Evolutionary conservation across 1,140 invertebrate genomes (phyloP).

Genomic region (Diorhabda carinulata): DNA sequence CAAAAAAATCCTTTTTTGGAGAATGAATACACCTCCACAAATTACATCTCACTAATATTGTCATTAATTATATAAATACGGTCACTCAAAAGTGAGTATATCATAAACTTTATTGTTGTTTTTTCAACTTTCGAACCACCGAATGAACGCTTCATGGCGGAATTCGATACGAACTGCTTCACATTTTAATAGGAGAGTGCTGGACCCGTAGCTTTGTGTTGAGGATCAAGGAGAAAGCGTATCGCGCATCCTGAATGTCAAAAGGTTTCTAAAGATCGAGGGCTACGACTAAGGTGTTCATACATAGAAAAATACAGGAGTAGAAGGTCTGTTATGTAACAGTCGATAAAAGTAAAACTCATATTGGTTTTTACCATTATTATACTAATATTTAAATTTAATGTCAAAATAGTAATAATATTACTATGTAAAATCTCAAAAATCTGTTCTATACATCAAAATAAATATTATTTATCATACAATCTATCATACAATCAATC

Average conservation of each 20-base stretch:
- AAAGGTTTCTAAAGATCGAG: neutral
- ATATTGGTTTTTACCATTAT: too few relatives aligned
- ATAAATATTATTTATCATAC: too few relatives aligned
- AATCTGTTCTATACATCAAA: too few relatives aligned
- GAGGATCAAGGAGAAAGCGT: neutral
- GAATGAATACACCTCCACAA: neutral
- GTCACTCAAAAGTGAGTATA: neutral
- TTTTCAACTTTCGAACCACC: neutral
- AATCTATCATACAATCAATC: too few relatives aligned
- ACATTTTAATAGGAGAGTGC: neutral
- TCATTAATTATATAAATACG: neutral
- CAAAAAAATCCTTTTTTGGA: neutral
- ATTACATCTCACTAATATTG: slow-evolving; percentile 1
- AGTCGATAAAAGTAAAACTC: too few relatives aligned
- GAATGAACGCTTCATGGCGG: neutral
- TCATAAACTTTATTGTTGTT: neutral
- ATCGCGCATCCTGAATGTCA: neutral
- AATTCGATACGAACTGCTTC: neutral
- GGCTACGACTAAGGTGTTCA: neutral
- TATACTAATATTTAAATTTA: too few relatives aligned
- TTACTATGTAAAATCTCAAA: too few relatives aligned
- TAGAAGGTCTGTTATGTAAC: too few relatives aligned
- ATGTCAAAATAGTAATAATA: too few relatives aligned
- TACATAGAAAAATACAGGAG: too few relatives aligned
- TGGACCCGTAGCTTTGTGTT: neutral